These are phyloP conservation scores for Acromyrmex heyeri DNA, from an alignment of 1,140 invertebrate species.

Conservation along the genomic window DNA sequence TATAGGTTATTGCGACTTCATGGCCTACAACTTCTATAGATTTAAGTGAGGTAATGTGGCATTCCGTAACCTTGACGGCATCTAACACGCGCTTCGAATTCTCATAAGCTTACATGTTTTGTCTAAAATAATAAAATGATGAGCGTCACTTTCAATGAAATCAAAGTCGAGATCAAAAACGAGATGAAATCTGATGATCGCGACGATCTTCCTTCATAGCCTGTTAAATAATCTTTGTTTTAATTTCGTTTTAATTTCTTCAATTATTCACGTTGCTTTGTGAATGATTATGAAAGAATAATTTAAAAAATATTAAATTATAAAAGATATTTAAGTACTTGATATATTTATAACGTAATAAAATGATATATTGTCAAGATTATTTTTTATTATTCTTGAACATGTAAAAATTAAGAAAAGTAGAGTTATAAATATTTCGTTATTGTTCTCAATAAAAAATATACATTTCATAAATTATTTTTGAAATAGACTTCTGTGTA, in stretches of 20 bases:
- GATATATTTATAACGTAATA: not conserved
- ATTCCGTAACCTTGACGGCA: constrained; percentile 74
- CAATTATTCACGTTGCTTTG: not conserved
- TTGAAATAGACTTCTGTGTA: not conserved
- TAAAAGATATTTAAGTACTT: not conserved
- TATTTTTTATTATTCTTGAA: not conserved
- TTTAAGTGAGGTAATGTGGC: constrained; percentile 70
- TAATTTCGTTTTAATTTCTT: not conserved
- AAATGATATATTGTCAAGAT: not conserved
- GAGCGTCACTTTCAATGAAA: not conserved
- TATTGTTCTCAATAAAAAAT: not conserved
- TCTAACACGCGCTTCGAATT: constrained; percentile 53
- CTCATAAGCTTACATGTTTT: constrained; percentile 7
- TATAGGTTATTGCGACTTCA: constrained; percentile 80
- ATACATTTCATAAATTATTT: not conserved
- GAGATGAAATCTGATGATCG: not conserved
- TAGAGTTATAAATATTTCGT: not conserved
- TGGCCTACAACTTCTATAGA: constrained; percentile 77
- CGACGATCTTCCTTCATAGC: not conserved
- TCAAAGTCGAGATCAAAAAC: not conserved
- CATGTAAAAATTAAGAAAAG: not conserved
- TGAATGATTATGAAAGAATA: not conserved
- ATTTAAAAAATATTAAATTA: not conserved
- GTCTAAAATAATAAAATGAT: constrained; percentile 1
- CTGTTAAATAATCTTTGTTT: not conserved